These are phyloP conservation scores for human (Homo sapiens) DNA, from an alignment of 2,113 vertebrate genomes.

Conservation along the genomic window DNA sequence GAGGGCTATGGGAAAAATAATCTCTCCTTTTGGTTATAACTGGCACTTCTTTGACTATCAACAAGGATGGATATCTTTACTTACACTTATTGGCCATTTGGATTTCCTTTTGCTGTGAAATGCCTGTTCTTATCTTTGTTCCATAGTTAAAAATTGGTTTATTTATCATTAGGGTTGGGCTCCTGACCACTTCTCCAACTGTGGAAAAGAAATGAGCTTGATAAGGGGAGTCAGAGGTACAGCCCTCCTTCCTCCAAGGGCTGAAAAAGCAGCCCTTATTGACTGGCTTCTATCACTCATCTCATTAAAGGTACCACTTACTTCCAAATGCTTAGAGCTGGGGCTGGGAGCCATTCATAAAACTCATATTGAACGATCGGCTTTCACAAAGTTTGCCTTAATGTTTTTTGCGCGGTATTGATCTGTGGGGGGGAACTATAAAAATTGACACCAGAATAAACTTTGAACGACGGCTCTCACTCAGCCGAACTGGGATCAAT, in stretches of 20 bases:
- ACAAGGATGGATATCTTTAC: neutral
- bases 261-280: slow-evolving; percentile 71
- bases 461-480: slow-evolving; percentile 86
- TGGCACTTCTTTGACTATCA: too few species aligned
- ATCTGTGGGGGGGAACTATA: slow-evolving; percentile 85
- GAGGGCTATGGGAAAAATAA: fast-evolving
- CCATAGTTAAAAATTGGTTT: neutral
- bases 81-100: neutral
- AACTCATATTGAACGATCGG: slow-evolving; percentile 85
- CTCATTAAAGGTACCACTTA: slow-evolving; percentile 87
- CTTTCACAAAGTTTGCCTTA: slow-evolving; percentile 89
- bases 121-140: neutral
- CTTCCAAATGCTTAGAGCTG: slow-evolving; percentile 81
- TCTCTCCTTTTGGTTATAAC: neutral
- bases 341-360: slow-evolving; percentile 86
- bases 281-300: slow-evolving; percentile 83
- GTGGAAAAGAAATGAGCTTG: neutral
- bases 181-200: neutral
- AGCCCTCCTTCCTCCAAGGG: slow-evolving; percentile 31
- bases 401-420: slow-evolving; percentile 87
- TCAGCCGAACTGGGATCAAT: slow-evolving; percentile 86
- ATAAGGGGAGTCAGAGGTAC: fast-evolving
- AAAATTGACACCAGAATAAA: slow-evolving; percentile 92
- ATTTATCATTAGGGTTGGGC: neutral
- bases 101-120: neutral